phyloP scores from a whole-genome alignment of 2,113 vertebrate genomes.

The Phaethornis superciliosus region DNA sequence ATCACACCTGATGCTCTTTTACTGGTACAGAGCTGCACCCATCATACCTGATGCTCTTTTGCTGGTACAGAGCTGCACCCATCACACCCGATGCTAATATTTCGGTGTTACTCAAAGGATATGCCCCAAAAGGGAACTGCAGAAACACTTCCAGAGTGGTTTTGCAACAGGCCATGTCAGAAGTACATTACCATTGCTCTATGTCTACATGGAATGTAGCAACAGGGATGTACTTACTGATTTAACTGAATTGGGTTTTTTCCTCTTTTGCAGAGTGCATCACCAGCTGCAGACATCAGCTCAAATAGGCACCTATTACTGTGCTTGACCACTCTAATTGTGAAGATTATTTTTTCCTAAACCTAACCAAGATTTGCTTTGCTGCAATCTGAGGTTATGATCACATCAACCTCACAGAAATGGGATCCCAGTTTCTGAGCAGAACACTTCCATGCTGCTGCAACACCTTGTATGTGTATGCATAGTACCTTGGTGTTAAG shows the following conservation, averaged over 20 bases:
- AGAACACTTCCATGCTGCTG: background rate
- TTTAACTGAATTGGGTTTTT: background rate
- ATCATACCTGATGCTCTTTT: background rate
- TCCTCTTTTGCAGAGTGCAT: background rate
- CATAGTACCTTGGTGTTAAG: background rate
- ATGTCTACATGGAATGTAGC: background rate
- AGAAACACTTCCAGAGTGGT: background rate
- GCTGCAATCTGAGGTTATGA: background rate
- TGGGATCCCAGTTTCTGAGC: background rate
- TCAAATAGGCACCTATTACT: background rate
- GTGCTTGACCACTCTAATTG: background rate
- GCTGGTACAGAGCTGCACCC: background rate
- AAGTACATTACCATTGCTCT: background rate
- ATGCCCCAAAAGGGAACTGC: background rate
- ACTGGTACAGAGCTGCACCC: background rate
- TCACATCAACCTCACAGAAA: background rate
- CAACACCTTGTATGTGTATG: background rate
- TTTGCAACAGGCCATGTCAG: background rate
- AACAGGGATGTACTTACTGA: background rate
- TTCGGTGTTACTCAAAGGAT: background rate
- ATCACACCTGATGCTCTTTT: background rate
- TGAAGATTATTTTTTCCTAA: background rate
- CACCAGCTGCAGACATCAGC: background rate
- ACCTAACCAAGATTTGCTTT: background rate
- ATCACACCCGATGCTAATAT: background rate